A percentile compares a stretch with the other conserved stretches of the same genome.
These are phyloP conservation scores for Lamprotornis superbus DNA, from an alignment of 2,113 vertebrate genomes.

Conservation along the genomic window DNA sequence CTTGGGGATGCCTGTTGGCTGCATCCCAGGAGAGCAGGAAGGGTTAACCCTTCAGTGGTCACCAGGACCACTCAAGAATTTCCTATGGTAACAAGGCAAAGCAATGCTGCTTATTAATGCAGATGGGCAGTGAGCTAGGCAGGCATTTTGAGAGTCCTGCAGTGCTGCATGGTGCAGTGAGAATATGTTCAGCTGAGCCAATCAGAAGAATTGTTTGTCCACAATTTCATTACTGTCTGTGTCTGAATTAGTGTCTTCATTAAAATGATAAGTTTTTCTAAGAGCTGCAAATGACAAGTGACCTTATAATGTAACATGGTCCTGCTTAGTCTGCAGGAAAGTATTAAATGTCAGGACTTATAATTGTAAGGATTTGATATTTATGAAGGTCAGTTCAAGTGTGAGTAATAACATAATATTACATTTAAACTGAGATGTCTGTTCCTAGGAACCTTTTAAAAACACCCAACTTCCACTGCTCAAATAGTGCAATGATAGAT, in stretches of 20 bases:
- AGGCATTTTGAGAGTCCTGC: neutral
- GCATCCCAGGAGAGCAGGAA: neutral
- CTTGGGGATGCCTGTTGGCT: neutral
- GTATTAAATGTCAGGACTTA: conserved; percentile 70
- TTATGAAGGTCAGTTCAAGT: conserved; percentile 75
- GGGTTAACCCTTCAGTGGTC: conserved; percentile 5
- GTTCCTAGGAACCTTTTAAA: conserved; percentile 55
- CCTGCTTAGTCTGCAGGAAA: conserved; percentile 63
- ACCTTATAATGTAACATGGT: conserved; percentile 70
- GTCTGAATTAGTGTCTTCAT: conserved; percentile 64
- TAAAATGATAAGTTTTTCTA: conserved; percentile 69
- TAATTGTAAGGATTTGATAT: conserved; percentile 69
- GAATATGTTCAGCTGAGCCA: neutral
- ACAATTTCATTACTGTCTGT: conserved; percentile 24
- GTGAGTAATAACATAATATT: conserved; percentile 62
- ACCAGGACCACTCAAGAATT: neutral
- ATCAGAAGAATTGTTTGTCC: conserved; percentile 22
- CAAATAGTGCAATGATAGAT: conserved; percentile 33
- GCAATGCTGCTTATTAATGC: neutral
- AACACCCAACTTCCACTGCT: conserved; percentile 39
- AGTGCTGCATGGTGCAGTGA: neutral
- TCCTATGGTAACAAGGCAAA: neutral
- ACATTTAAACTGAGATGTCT: conserved; percentile 48
- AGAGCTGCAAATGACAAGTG: conserved; percentile 64
- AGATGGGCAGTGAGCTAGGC: neutral